A percentile compares a stretch with the other conserved stretches of the same genome.
Evolutionary conservation across 2,797 vertebrate genomes (phyloP).

Genomic region (Crenuchus spilurus): DNA sequence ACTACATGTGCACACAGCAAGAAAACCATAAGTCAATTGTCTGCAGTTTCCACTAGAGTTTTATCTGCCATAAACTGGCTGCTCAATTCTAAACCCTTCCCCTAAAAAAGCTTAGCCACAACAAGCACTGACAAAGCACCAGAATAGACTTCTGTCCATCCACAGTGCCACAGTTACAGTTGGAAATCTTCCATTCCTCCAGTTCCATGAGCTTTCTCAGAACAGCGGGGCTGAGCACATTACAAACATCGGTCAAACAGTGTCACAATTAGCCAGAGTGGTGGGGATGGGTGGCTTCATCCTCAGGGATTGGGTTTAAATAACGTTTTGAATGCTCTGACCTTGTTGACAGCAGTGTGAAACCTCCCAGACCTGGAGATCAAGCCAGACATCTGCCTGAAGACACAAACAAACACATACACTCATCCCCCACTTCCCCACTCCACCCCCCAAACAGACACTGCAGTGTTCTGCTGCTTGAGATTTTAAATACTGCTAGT

Average conservation of each 20-base stretch:
- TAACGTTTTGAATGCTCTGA: slow-evolving; percentile 53
- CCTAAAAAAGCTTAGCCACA: not conserved
- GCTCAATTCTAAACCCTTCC: slow-evolving; percentile 9
- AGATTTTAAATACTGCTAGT: not conserved
- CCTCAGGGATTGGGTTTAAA: slow-evolving; percentile 38
- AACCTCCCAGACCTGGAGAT: slow-evolving; percentile 35
- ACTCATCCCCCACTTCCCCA: not conserved
- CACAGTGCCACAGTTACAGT: not conserved
- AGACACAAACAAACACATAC: not conserved
- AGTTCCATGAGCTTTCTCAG: slow-evolving; percentile 28
- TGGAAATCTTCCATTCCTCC: slow-evolving; percentile 2
- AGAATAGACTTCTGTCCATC: slow-evolving; percentile 20
- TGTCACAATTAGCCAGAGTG: slow-evolving; percentile 51
- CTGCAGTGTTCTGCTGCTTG: not conserved
- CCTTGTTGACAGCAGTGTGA: slow-evolving; percentile 56
- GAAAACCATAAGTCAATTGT: not conserved
- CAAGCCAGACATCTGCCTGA: slow-evolving; percentile 31
- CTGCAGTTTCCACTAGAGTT: not conserved
- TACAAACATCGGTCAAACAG: slow-evolving; percentile 13
- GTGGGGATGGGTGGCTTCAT: slow-evolving; percentile 24
- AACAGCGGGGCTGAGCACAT: slow-evolving; percentile 17
- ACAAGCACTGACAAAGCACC: slow-evolving; percentile 19
- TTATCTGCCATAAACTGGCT: slow-evolving; percentile 1
- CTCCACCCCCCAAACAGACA: too few relatives aligned
- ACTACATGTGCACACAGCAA: not conserved